Percentiles rank a stretch among this genome's conserved stretches.
Conservation (phyloP, 2,113 vertebrate species). For the Smithornis capensis region DNA sequence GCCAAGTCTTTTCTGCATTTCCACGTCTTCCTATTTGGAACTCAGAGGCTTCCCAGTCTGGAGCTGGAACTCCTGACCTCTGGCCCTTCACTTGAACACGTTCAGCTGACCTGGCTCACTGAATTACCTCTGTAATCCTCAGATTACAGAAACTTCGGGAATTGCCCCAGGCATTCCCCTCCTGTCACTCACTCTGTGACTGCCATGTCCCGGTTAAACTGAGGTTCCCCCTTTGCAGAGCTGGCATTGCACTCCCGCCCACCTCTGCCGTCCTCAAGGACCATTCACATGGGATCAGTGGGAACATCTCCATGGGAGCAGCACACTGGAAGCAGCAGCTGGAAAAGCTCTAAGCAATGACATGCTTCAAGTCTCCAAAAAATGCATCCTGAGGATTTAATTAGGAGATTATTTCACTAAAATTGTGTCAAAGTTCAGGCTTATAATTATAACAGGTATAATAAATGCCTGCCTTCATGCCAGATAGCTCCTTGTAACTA, state of each 20-base stretch:
- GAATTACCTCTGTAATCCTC: background rate
- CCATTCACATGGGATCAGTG: accelerated
- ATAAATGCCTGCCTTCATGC: constrained; percentile 7
- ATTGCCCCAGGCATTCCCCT: background rate
- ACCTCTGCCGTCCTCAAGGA: background rate
- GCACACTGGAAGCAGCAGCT: background rate
- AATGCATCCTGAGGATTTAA: background rate
- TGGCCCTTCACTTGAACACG: background rate
- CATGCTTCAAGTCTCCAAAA: background rate
- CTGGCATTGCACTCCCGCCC: background rate
- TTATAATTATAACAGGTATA: background rate
- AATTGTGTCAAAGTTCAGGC: background rate
- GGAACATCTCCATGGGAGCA: background rate
- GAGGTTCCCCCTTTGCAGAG: background rate
- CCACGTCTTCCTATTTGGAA: background rate
- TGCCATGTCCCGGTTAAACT: background rate
- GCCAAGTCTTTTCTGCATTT: background rate
- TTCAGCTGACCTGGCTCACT: background rate
- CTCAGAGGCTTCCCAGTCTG: background rate
- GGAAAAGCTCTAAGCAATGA: background rate
- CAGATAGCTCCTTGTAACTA: background rate
- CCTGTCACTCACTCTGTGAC: background rate
- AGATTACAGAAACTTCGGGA: background rate
- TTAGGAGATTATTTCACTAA: background rate
- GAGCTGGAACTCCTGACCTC: background rate